phyloP scores from a whole-genome alignment of 2,888 invertebrate genomes.

The Adelphocoris suturalis region DNA sequence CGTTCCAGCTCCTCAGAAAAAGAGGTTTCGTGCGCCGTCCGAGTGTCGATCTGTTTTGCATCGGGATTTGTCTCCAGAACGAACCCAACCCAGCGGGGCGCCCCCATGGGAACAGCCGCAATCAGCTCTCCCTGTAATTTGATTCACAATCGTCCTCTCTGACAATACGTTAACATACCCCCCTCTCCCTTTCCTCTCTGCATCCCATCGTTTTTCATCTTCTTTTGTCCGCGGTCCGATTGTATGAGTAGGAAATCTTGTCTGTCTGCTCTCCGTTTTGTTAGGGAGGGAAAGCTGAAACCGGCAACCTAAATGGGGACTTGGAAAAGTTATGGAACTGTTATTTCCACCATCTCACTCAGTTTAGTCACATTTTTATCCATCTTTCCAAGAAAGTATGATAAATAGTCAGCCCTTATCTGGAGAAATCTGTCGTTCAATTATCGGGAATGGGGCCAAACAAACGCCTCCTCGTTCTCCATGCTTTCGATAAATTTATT shows the following conservation, averaged over 20 bases:
- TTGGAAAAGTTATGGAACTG: neutral
- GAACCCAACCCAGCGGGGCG: neutral
- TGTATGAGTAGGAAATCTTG: constrained; percentile 4
- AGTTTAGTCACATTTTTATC: neutral
- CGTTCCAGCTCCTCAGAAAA: constrained; percentile 24
- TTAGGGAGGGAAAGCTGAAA: constrained; percentile 5
- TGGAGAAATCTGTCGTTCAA: no score
- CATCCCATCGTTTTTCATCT: neutral
- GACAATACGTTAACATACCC: constrained; percentile 32
- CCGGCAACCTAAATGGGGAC: neutral
- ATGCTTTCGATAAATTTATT: no score
- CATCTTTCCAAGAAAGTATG: no score
- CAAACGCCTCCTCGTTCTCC: no score
- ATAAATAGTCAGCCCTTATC: no score
- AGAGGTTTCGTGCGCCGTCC: neutral
- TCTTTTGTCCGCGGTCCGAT: constrained; percentile 18
- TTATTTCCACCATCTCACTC: neutral
- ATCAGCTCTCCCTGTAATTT: constrained; percentile 56
- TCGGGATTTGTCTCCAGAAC: neutral
- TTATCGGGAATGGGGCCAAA: no score
- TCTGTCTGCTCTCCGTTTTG: constrained; percentile 1
- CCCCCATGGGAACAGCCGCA: constrained; percentile 50
- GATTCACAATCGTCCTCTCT: constrained; percentile 54
- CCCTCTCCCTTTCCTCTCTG: neutral
- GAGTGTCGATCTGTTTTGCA: constrained; percentile 42